These are phyloP conservation scores for Turritopsis rubra DNA, from an alignment of 30 jellyfish, hydroid and myxozoan genomes.

Conservation along the genomic window DNA sequence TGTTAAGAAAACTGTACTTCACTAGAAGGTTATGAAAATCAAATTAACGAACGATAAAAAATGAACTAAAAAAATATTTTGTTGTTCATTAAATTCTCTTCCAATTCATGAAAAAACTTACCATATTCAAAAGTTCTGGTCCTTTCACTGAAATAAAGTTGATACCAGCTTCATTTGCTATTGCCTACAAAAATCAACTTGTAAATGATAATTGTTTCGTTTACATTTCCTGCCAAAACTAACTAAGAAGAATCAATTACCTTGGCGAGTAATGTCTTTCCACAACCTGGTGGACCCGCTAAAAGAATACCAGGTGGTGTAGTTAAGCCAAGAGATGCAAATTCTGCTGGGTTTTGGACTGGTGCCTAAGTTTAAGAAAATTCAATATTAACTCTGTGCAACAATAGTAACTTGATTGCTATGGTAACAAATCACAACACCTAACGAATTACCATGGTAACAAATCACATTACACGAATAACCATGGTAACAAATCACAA, in stretches of 20 bases:
- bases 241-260: slow-evolving; percentile 17
- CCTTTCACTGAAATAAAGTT: slow-evolving; percentile 98
- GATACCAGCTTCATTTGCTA: slow-evolving; percentile 98
- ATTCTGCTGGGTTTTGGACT: slow-evolving; percentile 66
- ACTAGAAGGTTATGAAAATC: no score
- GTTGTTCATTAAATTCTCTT: background rate
- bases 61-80: no score
- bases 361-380: slow-evolving; percentile 69
- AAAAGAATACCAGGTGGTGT: slow-evolving; percentile 96
- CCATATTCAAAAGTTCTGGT: slow-evolving; percentile 97
- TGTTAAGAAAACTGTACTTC: no score
- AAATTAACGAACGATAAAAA: no score
- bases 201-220: background rate
- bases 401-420: no score
- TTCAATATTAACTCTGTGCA: background rate
- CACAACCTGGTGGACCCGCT: slow-evolving; percentile 99
- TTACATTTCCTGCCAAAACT: background rate
- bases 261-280: slow-evolving; percentile 96
- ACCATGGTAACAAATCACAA: background rate
- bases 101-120: background rate
- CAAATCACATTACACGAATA: no score
- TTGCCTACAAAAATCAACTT: slow-evolving; percentile 53
- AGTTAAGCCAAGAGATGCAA: slow-evolving; percentile 75
- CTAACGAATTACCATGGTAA: slow-evolving; percentile 54
- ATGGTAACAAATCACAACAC: background rate